These are phyloP conservation scores for Spongilla lacustris DNA, from an alignment of 37 sponge, comb jelly and placozoan genomes.

Conservation along the genomic window DNA sequence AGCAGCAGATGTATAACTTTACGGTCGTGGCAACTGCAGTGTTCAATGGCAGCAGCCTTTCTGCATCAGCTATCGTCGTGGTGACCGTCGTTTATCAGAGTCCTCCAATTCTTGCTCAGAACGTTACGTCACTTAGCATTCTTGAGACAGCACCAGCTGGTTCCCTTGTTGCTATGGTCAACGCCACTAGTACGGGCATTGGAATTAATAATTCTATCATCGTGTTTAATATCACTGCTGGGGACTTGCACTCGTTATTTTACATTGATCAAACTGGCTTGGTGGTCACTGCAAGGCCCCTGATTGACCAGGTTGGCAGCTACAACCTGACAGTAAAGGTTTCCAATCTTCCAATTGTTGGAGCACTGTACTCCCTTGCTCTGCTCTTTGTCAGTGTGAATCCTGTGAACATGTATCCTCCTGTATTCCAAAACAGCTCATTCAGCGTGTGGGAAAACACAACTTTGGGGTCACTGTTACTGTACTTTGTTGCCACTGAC, in stretches of 20 bases:
- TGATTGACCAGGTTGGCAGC: neutral
- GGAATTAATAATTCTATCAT: slow-evolving; percentile 41
- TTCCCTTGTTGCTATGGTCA: neutral
- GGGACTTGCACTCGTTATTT: slow-evolving; percentile 20
- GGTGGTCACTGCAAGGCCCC: neutral
- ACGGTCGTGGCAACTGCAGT: slow-evolving; percentile 18
- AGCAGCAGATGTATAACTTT: slow-evolving; percentile 1
- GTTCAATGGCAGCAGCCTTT: slow-evolving; percentile 4
- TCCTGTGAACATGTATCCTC: slow-evolving; percentile 75
- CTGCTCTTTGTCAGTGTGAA: slow-evolving; percentile 24
- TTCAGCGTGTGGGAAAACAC: slow-evolving; percentile 44
- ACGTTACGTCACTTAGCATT: neutral
- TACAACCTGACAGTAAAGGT: slow-evolving; percentile 16
- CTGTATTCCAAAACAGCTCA: slow-evolving; percentile 27
- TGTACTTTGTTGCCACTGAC: slow-evolving; percentile 45
- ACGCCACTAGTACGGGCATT: slow-evolving; percentile 51
- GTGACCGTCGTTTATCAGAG: slow-evolving; percentile 61
- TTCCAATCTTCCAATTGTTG: slow-evolving; percentile 14
- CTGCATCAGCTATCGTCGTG: slow-evolving; percentile 35
- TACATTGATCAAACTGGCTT: slow-evolving; percentile 28
- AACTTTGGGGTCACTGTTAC: neutral
- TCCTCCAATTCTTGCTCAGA: slow-evolving; percentile 48
- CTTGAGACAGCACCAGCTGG: slow-evolving; percentile 45
- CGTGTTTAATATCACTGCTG: slow-evolving; percentile 36
- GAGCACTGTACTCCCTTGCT: slow-evolving; percentile 26